Conservation (phyloP, 2,113 vertebrate species). For the Nibea albiflora region DNA sequence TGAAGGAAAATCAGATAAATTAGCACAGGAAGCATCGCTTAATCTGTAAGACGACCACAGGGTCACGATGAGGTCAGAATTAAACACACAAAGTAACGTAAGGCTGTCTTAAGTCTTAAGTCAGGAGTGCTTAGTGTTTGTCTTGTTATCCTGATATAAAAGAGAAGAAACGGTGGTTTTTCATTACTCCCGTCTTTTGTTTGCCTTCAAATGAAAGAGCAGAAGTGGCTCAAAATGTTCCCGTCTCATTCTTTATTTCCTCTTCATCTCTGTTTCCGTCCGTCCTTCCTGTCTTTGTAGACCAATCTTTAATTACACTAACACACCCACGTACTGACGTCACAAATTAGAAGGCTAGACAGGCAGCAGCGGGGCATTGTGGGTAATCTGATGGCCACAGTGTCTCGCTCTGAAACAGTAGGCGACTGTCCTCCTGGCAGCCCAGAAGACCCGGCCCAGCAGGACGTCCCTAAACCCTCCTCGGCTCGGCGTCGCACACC, state of each 20-base stretch:
- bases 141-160: not conserved
- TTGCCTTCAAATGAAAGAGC: not conserved
- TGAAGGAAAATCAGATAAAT: conserved; percentile 17
- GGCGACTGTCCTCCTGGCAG: conserved; percentile 41
- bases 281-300: conserved; percentile 11
- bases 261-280: conserved; percentile 2
- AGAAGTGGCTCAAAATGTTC: conserved; percentile 7
- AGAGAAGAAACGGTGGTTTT: not conserved
- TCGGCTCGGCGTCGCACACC: conserved; percentile 9
- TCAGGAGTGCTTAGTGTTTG: not conserved
- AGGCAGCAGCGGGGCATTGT: conserved; percentile 17
- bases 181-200: not conserved
- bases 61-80: not conserved
- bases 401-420: conserved; percentile 37
- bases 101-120: conserved; percentile 8
- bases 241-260: conserved; percentile 5
- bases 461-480: conserved; percentile 51
- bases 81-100: conserved; percentile 31
- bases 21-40: conserved; percentile 9
- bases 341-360: conserved; percentile 48
- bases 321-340: conserved; percentile 36
- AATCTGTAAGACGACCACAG: conserved; percentile 41
- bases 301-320: conserved; percentile 20
- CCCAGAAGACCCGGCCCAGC: conserved; percentile 9
- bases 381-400: conserved; percentile 56